Evolutionary conservation across 2,797 vertebrate genomes (phyloP), one percentile per base, ranked within the genome.

Genomic region (Tangara arthus): DNA sequence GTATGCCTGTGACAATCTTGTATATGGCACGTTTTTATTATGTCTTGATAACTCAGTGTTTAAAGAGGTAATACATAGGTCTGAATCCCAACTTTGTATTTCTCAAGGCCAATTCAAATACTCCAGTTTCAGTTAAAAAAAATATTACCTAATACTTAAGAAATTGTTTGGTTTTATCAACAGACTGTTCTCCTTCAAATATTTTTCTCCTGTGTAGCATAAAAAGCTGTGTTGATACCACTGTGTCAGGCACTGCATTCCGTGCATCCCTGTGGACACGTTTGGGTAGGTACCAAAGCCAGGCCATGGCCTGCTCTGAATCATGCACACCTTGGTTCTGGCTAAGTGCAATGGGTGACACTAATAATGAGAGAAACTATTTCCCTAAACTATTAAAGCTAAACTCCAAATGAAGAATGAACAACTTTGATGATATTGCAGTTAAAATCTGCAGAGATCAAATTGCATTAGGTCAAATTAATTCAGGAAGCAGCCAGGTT

Each of bases 1-100:
- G n/a, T 91, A 76, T 83, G 88, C 83, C 64, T 94, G 84, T 97
- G 88, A 94, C 91, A 93, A 87, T 96, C 91, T 90, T 96, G 82
- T 96, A 91, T 91, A 91, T 72, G 93, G 73, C 66, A 72, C 26
- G 2, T 90, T 96, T 96, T 96, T 94, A 95, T 85, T 79, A 87
- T 93, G 93, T 95, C 83, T 90, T 86, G 68, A 95, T 84, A 88
- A 88, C 65, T 95, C 47, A 88, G 66, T 77, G 77, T 94, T 93
- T 78, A 32, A 95, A 87, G 57, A 83, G 68, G 50, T 86, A 86
- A 89, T 55, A 72, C 47, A 4, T 13, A 89, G 81, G 80, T 73
- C 85, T 94, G 82, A 96, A 94, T 77, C 84, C 80, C 82, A 76
- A 15, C 59, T 86, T 93, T 66, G 44, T 91, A 80, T 68, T 94